Percentiles rank a stretch among this genome's conserved stretches.
phyloP scores from a whole-genome alignment of 1,140 invertebrate species.

The Pogonognathellus flavescens region DNA sequence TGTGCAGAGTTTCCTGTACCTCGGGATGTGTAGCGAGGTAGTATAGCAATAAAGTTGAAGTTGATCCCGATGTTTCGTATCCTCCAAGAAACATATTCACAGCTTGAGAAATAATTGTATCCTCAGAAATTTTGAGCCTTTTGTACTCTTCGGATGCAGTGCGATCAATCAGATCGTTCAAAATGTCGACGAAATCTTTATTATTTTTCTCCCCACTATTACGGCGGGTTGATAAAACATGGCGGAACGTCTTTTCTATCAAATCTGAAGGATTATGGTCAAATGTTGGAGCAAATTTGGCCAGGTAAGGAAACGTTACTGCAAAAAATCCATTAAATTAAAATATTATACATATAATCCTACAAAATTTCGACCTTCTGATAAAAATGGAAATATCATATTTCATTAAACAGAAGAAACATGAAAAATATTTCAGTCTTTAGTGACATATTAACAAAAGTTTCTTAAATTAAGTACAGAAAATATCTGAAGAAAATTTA shows the following conservation, averaged over 20 bases:
- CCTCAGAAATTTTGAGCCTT: slow-evolving; percentile 44
- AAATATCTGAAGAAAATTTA: too few relatives aligned
- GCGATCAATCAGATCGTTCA: slow-evolving; percentile 45
- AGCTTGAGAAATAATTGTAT: slow-evolving; percentile 52
- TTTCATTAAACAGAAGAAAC: too few relatives aligned
- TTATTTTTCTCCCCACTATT: neutral
- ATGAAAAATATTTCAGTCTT: too few relatives aligned
- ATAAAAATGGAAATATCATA: too few relatives aligned
- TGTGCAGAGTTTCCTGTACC: slow-evolving; percentile 73
- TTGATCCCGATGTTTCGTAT: slow-evolving; percentile 51
- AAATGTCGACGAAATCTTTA: slow-evolving; percentile 53
- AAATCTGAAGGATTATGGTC: slow-evolving; percentile 38
- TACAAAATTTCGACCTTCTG: too few relatives aligned
- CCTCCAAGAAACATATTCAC: slow-evolving; percentile 46
- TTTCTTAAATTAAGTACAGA: too few relatives aligned
- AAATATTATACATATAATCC: too few relatives aligned
- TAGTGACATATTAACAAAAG: too few relatives aligned
- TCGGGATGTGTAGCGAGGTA: slow-evolving; percentile 69
- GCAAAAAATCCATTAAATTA: too few relatives aligned
- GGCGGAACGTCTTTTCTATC: slow-evolving; percentile 55
- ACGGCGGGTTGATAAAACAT: slow-evolving; percentile 40
- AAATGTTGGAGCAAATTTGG: slow-evolving; percentile 56
- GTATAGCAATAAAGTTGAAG: slow-evolving; percentile 54
- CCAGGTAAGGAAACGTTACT: slow-evolving; percentile 61
- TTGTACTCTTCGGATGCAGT: slow-evolving; percentile 12